Base-by-base conservation (phyloP, 1,140 invertebrate genomes). In the Tetragnatha versicolor region DNA sequence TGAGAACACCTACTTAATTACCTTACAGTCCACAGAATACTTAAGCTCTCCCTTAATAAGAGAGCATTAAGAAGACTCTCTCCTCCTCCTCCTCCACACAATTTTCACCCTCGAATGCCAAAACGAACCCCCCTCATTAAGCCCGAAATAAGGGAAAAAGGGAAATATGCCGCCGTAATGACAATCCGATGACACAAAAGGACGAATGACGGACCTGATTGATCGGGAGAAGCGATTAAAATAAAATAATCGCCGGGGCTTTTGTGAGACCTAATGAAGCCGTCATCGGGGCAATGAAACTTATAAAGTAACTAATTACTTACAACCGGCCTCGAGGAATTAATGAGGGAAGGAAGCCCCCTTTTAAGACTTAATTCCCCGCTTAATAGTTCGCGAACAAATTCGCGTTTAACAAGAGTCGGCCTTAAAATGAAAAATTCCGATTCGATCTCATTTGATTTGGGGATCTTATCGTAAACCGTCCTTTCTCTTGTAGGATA, bases 271-370 rank as follows among this genome's bases (percentile, higher is more conserved):
- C 72, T 65, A 77, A 77, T 77, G 73, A 77, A 77, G 60, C 22
- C 60, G 49, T 77, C 68, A n/a, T 61, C 45, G 17, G 45, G 61
- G 39, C 66, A 77, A 77, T 77, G 73, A 77, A 77, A 77, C 45
- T 77, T 77, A 77, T 77, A 77, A 77, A 77, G 73, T 77, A 66
- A 66, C 73, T 77, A 77, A 77, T 77, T 77, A 77, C 61, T 66
- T 75, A 77, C 73, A 77, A 77, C 73, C 49, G 55, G 72, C 55
- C 55, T 20, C 12, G 39, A 53, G 73, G 73, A 77, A 65, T 77
- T 77, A 77, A 77, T 77, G 73, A 77, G 73, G 73, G 14, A 25
- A 25, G 39, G 37, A 51, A n/a, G n/a, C n/a, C n/a, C 55, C 29
- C 55, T 58, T 73, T 73, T 61, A 73, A 73, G 39, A 65, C 60